Conservation (phyloP, 2,113 vertebrate species). For the Gymnorhina tibicen region DNA sequence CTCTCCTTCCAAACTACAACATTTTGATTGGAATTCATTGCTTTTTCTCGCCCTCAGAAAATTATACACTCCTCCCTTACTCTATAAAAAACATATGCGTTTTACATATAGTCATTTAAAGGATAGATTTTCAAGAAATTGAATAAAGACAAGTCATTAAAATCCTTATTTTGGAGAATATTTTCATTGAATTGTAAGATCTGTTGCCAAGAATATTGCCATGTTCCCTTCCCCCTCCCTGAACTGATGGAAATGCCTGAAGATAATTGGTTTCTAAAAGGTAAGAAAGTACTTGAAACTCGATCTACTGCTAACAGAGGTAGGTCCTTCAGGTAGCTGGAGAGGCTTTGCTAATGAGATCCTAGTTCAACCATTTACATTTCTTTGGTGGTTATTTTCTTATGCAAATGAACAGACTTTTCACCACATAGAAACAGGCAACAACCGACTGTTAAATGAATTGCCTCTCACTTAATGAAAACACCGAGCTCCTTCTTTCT, state of each 20-base stretch:
- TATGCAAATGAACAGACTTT: conserved; percentile 51
- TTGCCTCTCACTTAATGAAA: conserved; percentile 43
- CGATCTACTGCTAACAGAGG: not conserved
- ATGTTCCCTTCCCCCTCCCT: not conserved
- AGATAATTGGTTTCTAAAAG: conserved; percentile 56
- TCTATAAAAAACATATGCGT: not conserved
- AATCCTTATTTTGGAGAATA: not conserved
- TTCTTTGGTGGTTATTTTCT: conserved; percentile 59
- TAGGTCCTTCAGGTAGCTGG: conserved; percentile 47
- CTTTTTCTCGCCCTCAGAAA: not conserved
- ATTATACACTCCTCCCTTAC: not conserved
- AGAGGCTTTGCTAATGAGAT: conserved; percentile 54
- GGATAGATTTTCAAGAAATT: not conserved
- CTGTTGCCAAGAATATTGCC: not conserved
- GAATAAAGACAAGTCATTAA: not conserved
- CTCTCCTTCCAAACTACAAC: not conserved
- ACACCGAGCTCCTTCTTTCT: not conserved
- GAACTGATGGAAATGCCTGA: conserved; percentile 17
- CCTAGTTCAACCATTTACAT: conserved; percentile 38
- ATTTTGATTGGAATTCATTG: not conserved
- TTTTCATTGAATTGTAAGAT: not conserved
- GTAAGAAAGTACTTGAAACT: conserved; percentile 63
- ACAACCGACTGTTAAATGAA: conserved; percentile 32
- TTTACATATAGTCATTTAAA: not conserved
- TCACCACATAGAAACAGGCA: conserved; percentile 12